phyloP scores from a whole-genome alignment of 2,113 vertebrate genomes.

The Falco punctatus region DNA sequence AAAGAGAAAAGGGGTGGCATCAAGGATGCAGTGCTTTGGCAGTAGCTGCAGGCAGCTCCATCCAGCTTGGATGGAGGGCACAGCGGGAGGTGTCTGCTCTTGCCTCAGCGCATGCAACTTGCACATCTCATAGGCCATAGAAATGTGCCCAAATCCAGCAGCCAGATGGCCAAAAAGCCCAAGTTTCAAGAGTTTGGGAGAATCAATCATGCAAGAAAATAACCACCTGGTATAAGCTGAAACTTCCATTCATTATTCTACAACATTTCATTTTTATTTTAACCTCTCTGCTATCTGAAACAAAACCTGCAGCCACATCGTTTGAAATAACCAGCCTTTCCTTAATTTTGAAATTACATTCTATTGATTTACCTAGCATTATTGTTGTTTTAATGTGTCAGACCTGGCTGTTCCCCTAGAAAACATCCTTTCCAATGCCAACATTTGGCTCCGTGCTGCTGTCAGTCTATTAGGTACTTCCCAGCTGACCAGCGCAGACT shows the following conservation, averaged over 20 bases:
- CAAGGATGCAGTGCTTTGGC: background rate
- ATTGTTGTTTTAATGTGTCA: background rate
- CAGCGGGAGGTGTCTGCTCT: fast-evolving
- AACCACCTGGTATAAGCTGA: background rate
- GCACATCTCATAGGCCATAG: background rate
- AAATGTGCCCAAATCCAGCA: background rate
- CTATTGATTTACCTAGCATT: background rate
- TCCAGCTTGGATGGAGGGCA: background rate
- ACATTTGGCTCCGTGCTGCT: background rate
- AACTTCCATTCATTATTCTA: background rate
- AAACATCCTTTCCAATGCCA: background rate
- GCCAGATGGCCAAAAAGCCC: background rate
- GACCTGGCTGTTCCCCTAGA: background rate
- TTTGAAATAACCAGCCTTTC: background rate
- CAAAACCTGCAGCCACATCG: background rate
- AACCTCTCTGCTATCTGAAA: background rate
- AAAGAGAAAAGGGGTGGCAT: background rate
- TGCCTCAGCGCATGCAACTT: background rate
- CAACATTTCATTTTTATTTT: background rate
- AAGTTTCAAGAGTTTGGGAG: background rate
- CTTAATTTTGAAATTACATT: background rate
- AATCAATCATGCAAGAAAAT: background rate
- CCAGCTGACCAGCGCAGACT: background rate
- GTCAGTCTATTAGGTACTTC: background rate
- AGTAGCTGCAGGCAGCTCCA: background rate